Evolutionary conservation across 2,113 vertebrate species (phyloP), one percentile per base, ranked within the genome.

Genomic region (Pseudorasbora parva): DNA sequence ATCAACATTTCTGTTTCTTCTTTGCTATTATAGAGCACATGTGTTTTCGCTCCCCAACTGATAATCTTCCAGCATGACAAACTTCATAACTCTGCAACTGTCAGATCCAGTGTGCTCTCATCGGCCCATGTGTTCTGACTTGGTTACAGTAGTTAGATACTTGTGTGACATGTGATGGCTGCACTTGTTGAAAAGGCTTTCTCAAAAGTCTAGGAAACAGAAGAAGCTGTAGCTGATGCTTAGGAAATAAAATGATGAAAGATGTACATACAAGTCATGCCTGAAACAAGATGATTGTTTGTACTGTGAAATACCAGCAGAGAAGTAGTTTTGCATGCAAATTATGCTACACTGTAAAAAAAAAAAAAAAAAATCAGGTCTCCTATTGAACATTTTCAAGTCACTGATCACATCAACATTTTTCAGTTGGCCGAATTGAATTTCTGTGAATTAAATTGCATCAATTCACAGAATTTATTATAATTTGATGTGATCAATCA

Each of bases 81-180:
- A 93, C 90, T 94, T 89, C 88, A 84, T 47, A 86, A 92, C 89
- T 91, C 89, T 92, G 86, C 89, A 91, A 94, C 91, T 89, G 90
- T 92, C 91, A 87, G 88, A 89, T 82, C 88, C 85, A 88, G 89
- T 59, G 88, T 82, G 68, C 83, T 92, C 91, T 91, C 89, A 88
- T 86, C 84, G 75, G 90, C 88, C 94, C 96, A 96, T 96, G 92
- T 97, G 96, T 94, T 96, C 96, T 85, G 91, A 92, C 93, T 97
- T 94, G 95, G 95, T 94, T 96, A 95, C 95, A 96, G 92, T 89
- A 93, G 91, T 95, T 92, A 94, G 93, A 95, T 92, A 93, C 95
- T 96, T 95, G 93, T 92, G 88, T 92, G 94, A 94, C 93, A 94
- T 95, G 94, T 91, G 91, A 92, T 72, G 85, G 88, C 88, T 93